phyloP scores from a whole-genome alignment of 2,888 invertebrate species.

The Microdon myrmicae region DNA sequence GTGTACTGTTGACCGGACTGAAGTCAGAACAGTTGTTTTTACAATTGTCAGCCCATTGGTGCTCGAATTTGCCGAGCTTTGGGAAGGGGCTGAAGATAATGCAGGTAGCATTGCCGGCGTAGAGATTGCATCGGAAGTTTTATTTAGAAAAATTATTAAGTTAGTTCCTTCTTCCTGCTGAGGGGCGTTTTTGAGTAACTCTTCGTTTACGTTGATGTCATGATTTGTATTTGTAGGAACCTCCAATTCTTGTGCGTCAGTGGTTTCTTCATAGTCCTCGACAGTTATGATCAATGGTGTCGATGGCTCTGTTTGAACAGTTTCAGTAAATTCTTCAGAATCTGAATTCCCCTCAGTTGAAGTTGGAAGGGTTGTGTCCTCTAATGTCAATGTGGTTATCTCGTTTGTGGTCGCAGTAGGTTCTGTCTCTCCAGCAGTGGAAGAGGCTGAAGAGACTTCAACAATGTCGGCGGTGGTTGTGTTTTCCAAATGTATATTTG shows the following conservation, averaged over 20 bases:
- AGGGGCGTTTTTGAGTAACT: constrained; percentile 2
- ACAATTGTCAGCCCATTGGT: constrained; percentile 67
- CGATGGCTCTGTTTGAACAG: constrained; percentile 43
- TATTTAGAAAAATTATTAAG: constrained; percentile 64
- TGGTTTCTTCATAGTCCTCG: constrained; percentile 59
- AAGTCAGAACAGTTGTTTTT: constrained; percentile 69
- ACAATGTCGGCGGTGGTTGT: too few relatives aligned
- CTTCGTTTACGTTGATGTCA: constrained; percentile 4
- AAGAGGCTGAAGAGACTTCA: too few relatives aligned
- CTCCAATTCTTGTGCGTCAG: constrained; percentile 22
- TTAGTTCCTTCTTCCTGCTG: constrained; percentile 61
- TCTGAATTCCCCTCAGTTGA: too few relatives aligned
- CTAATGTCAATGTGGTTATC: neutral
- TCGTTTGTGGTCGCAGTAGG: neutral
- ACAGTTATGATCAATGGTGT: constrained; percentile 63
- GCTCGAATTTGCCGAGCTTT: constrained; percentile 63
- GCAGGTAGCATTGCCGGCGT: constrained; percentile 47
- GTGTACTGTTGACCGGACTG: constrained; percentile 63
- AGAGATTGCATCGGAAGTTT: constrained; percentile 62
- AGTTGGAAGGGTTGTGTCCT: constrained; percentile 4
- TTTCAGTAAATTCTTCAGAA: neutral
- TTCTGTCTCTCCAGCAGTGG: neutral
- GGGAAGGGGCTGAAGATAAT: constrained; percentile 58
- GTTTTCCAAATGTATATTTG: neutral
- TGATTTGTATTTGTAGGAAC: constrained; percentile 16